Evolutionary conservation across 2,888 invertebrate genomes (phyloP).

Genomic region (Exocentrus adspersus): DNA sequence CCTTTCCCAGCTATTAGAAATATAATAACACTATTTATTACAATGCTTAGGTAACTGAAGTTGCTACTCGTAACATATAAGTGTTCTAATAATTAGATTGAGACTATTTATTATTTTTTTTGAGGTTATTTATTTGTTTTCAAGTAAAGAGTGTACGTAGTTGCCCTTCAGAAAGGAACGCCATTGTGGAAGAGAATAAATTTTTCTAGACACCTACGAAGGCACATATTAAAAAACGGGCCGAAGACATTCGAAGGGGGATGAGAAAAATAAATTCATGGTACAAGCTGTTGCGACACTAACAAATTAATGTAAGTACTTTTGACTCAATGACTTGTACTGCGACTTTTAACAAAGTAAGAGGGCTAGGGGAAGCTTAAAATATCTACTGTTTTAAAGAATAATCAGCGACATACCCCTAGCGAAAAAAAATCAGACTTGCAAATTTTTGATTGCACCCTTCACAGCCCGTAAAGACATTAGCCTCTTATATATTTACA

Average conservation of each 20-base stretch:
- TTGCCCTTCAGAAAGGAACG: background rate
- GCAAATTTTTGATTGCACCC: slow-evolving; percentile 64
- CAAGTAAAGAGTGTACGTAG: no score
- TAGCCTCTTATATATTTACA: slow-evolving; percentile 62
- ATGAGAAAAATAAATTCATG: slow-evolving; percentile 54
- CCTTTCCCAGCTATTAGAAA: background rate
- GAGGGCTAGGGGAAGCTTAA: slow-evolving; percentile 48
- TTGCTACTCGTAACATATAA: no score
- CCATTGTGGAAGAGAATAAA: background rate
- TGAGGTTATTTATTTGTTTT: no score
- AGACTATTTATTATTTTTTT: no score
- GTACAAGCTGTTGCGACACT: slow-evolving; percentile 60
- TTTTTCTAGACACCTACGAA: slow-evolving; percentile 24
- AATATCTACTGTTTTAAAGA: slow-evolving; percentile 63
- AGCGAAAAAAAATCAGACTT: slow-evolving; percentile 63
- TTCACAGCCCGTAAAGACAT: slow-evolving; percentile 64
- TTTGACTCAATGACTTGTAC: slow-evolving; percentile 62
- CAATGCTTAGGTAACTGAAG: background rate
- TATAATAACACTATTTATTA: background rate
- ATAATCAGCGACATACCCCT: slow-evolving; percentile 61
- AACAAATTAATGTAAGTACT: slow-evolving; percentile 62
- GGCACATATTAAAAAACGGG: slow-evolving; percentile 35
- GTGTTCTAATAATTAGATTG: no score
- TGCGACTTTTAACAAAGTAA: slow-evolving; percentile 57
- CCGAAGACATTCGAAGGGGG: slow-evolving; percentile 33